Conservation (phyloP, 1,140 invertebrate genomes). For the Asbolus verrucosus region DNA sequence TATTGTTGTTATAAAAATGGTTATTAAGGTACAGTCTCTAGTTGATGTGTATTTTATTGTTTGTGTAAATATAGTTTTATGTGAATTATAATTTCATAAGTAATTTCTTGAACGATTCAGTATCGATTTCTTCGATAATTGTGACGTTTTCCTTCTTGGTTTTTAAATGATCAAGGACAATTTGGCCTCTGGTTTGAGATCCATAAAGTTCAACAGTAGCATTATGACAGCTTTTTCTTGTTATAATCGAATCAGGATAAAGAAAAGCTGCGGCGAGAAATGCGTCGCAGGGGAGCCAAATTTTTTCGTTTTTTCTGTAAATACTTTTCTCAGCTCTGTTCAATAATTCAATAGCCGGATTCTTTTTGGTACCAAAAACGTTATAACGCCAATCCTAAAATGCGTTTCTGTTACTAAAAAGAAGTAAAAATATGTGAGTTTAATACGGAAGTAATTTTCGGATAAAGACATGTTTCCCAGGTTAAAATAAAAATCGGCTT, state of each 20-base stretch:
- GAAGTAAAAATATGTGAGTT: not conserved
- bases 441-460: conserved; percentile 67
- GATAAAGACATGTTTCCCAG: conserved; percentile 72
- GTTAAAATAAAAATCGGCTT: conserved; percentile 74
- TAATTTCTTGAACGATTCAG: conserved; percentile 65
- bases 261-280: conserved; percentile 69
- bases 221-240: conserved; percentile 63
- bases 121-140: conserved; percentile 69
- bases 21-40: too few relatives aligned
- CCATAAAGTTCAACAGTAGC: conserved; percentile 71
- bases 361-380: conserved; percentile 65
- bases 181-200: conserved; percentile 70
- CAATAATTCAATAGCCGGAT: conserved; percentile 66
- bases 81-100: not conserved
- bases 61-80: not conserved
- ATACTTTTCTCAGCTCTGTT: conserved; percentile 69
- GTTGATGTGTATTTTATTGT: conserved; percentile 3
- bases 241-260: conserved; percentile 62
- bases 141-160: conserved; percentile 67
- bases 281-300: conserved; percentile 71
- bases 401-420: conserved; percentile 38
- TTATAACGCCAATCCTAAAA: conserved; percentile 71
- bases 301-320: conserved; percentile 59
- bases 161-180: conserved; percentile 71
- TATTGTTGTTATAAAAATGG: not conserved